These are phyloP conservation scores for Trichacis sp. DNA, from an alignment of 2,888 invertebrate species.

Conservation along the genomic window DNA sequence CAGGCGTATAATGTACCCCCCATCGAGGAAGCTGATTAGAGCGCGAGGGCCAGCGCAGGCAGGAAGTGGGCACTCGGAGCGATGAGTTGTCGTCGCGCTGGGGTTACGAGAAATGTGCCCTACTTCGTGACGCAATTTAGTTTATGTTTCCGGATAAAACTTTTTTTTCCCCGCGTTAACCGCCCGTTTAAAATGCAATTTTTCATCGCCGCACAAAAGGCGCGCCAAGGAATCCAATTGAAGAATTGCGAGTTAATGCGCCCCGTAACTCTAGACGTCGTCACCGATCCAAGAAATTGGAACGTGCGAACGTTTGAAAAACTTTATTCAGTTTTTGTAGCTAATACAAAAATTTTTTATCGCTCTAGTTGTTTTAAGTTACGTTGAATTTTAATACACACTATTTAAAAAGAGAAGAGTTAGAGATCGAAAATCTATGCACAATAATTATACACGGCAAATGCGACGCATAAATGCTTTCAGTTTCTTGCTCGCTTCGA, in stretches of 20 bases:
- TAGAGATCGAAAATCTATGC: not conserved
- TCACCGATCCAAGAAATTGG: too few relatives aligned
- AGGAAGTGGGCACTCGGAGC: constrained; percentile 7
- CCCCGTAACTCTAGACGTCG: too few relatives aligned
- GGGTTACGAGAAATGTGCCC: constrained; percentile 35
- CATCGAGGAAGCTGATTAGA: constrained; percentile 64
- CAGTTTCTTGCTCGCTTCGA: constrained; percentile 12
- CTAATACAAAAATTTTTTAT: not conserved
- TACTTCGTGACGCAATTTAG: constrained; percentile 38
- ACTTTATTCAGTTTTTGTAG: not conserved
- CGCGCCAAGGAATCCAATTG: not conserved
- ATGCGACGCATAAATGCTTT: too few relatives aligned
- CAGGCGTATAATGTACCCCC: constrained; percentile 63
- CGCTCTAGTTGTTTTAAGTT: too few relatives aligned
- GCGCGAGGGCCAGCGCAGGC: constrained; percentile 44
- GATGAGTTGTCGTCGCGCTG: constrained; percentile 38
- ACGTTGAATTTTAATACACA: too few relatives aligned
- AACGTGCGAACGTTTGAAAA: not conserved
- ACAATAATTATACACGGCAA: constrained; percentile 14
- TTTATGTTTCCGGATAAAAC: constrained; percentile 27
- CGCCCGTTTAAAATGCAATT: not conserved
- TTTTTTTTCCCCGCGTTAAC: not conserved
- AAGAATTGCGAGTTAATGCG: not conserved
- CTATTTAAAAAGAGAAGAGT: too few relatives aligned
- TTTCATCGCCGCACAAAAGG: not conserved